These are phyloP conservation scores for Spermophilus dauricus DNA, from an alignment of 2,113 vertebrate genomes.

Conservation along the genomic window DNA sequence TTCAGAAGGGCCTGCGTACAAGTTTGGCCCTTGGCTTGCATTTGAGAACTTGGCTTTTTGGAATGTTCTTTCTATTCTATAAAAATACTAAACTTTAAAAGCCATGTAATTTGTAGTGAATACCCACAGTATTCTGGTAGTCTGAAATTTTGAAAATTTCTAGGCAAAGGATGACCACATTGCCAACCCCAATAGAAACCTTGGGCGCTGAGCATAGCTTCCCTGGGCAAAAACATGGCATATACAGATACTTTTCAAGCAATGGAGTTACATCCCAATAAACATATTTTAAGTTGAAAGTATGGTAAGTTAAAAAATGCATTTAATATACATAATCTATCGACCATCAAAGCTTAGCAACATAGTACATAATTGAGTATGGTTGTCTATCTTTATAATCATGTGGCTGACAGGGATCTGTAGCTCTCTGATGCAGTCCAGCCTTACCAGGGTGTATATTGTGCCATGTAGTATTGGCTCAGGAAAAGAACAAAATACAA, in stretches of 20 bases:
- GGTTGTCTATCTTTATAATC: background rate
- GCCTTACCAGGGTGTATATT: background rate
- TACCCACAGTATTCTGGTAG: background rate
- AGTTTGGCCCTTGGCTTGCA: background rate
- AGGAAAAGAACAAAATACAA: background rate
- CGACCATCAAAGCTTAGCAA: background rate
- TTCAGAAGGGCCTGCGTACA: background rate
- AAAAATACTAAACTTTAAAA: background rate
- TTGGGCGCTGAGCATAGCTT: background rate
- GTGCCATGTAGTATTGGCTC: background rate
- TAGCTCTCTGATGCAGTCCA: background rate
- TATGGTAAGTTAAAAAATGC: background rate
- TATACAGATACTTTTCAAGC: background rate
- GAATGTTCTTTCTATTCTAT: background rate
- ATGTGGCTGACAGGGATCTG: background rate
- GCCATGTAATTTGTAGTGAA: background rate
- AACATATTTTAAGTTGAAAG: background rate
- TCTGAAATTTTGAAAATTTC: slow-evolving; percentile 10
- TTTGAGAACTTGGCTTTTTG: slow-evolving; percentile 47
- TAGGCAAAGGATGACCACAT: background rate
- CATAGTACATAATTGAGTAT: background rate
- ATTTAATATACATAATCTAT: background rate
- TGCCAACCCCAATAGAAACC: background rate
- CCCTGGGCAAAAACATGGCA: background rate
- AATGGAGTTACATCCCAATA: background rate